Percentiles rank a stretch among this genome's conserved stretches.
phyloP scores from a whole-genome alignment of 2,113 vertebrate genomes.

The Corvus hawaiiensis region DNA sequence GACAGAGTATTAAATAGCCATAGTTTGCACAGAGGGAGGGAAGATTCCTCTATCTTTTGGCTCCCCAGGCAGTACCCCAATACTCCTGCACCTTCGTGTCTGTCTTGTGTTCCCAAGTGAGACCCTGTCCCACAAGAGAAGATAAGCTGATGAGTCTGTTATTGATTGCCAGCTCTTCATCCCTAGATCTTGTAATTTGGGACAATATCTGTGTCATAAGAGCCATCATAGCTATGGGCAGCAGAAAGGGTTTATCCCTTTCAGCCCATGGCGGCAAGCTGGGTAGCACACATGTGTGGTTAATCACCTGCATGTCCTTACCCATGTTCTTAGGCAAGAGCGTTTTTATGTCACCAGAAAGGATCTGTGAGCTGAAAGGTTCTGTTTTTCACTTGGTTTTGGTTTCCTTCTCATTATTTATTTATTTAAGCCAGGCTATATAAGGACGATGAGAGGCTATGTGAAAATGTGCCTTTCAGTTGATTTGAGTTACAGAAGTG shows the following conservation, averaged over 20 bases:
- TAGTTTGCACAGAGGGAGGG: background rate
- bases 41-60: background rate
- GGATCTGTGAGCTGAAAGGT: background rate
- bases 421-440: background rate
- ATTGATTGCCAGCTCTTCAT: background rate
- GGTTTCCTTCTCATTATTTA: background rate
- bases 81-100: background rate
- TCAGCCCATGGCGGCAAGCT: background rate
- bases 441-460: background rate
- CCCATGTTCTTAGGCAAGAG: background rate
- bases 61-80: background rate
- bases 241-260: background rate
- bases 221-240: background rate
- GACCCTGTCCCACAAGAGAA: background rate
- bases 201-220: background rate
- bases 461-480: background rate
- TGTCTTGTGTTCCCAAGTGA: background rate
- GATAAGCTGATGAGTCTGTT: background rate
- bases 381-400: background rate
- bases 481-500: background rate
- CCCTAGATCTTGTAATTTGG: background rate
- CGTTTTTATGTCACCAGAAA: accelerated
- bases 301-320: background rate
- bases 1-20: background rate
- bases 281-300: background rate